A percentile compares a stretch with the other conserved stretches of the same genome.
phyloP scores from a whole-genome alignment of 1,140 invertebrate species.

The Drosophila simulans region DNA sequence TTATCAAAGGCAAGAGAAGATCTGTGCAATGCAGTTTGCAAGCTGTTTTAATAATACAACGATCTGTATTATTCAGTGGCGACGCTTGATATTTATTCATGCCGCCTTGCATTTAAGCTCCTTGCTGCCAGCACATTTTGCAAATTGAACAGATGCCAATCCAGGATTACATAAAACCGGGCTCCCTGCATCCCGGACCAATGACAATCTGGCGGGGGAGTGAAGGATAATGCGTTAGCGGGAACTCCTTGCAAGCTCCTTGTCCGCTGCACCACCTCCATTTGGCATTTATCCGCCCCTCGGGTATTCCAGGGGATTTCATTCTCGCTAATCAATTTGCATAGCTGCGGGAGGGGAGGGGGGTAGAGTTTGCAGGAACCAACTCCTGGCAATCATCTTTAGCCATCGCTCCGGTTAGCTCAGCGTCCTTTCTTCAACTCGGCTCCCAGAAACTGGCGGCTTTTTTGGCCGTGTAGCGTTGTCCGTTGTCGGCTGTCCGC shows the following conservation, averaged over 20 bases:
- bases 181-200: not conserved
- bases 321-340: conserved; percentile 47
- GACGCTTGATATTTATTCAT: conserved; percentile 6
- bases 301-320: conserved; percentile 13
- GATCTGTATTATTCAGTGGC: not conserved
- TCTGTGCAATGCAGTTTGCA: not conserved
- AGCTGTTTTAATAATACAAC: conserved; percentile 5
- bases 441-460: conserved; percentile 6
- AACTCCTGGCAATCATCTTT: conserved; percentile 17
- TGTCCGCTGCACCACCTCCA: conserved; percentile 4
- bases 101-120: not conserved
- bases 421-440: not conserved
- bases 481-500: conserved; percentile 19
- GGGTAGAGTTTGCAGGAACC: not conserved
- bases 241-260: not conserved
- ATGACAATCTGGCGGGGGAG: conserved; percentile 4
- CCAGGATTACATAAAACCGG: not conserved
- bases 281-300: conserved; percentile 1
- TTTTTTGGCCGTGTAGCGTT: conserved; percentile 27
- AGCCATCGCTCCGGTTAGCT: not conserved
- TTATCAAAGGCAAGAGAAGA: not conserved
- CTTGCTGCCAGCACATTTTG: conserved; percentile 9
- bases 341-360: conserved; percentile 5
- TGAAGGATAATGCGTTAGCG: conserved; percentile 13
- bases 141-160: conserved; percentile 10